phyloP scores from a whole-genome alignment of 2,888 invertebrate species.

The Clistopyga incitator region DNA sequence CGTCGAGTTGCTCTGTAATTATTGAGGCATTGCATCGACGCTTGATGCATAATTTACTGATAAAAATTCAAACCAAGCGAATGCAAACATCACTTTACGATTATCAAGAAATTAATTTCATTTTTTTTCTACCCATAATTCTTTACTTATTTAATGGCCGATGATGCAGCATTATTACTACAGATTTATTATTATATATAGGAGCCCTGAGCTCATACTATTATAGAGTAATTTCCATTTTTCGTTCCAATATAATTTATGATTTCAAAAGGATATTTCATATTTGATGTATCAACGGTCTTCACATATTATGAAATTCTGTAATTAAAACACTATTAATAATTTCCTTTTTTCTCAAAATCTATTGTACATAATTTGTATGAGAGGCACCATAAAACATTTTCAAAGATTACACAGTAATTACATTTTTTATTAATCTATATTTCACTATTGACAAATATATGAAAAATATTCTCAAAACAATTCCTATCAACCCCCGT shows the following conservation, averaged over 20 bases:
- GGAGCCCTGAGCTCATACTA: too few relatives aligned
- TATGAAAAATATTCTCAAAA: neutral
- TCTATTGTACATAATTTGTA: neutral
- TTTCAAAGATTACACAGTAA: neutral
- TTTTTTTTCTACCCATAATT: conserved; percentile 18
- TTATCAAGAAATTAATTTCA: neutral
- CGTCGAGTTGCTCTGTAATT: conserved; percentile 16
- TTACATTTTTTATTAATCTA: neutral
- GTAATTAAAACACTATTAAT: neutral
- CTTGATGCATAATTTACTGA: neutral
- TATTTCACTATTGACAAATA: neutral
- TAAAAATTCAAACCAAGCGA: neutral
- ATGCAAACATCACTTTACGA: neutral
- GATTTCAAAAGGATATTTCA: neutral
- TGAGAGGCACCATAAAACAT: neutral
- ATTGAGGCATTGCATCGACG: neutral
- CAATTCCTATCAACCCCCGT: neutral
- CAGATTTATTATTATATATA: too few relatives aligned
- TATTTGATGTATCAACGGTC: neutral
- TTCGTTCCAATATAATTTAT: neutral
- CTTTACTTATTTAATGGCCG: neutral
- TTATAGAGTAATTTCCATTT: neutral
- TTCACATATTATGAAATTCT: neutral
- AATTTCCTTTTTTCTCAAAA: too few relatives aligned
- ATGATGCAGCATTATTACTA: neutral